Base-by-base conservation (phyloP, 2,113 vertebrate genomes). In the Pelvicachromis taeniatus region DNA sequence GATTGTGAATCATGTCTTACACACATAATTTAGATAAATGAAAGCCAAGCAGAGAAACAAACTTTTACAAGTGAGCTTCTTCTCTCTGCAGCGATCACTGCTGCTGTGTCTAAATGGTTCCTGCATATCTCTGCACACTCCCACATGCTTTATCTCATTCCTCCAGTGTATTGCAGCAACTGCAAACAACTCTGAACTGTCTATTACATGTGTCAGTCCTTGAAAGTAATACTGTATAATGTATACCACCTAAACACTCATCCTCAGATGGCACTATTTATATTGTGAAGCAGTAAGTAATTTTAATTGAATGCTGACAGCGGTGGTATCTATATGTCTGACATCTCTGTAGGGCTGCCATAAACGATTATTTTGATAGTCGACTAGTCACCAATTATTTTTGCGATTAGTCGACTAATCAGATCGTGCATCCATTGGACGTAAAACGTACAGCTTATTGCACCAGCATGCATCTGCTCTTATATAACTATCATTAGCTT, bases 61-160 rank as follows among this genome's bases (percentile, higher is more conserved):
- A 38, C 3, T 9, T 45, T 56, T 6, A 19, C 58, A 31, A 59
- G 75, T 33, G 77, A 45, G 50, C 70, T 55, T 38, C 65, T 14
- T 59, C 73, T 54, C 33, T 50, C 50, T 35, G 4, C 61, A 35
- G 42, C 35, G 3, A 26, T 29, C 50, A 9, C 82, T 52, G 21
- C 63, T 80, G 54, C 35, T 73, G 84, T 86, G 84, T 83, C 50
- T 78, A 17, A 35, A 48, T 86, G 70, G 59, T 73, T 52, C 29
- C 56, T 78, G 59, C 83, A 77, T 84, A 87, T 87, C 63, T 84
- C 52, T 8, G 63, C 81, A 50, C 87, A 86, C 86, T 83, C 91
- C 88, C 88, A 85, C 86, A 61, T 55, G 31, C 80, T 83, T 89
- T 86, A 85, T 90, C 90, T 88, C 42, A 58, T 68, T 55, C 52